Evolutionary conservation across 2,888 invertebrate genomes (phyloP).

Genomic region (Rhingia rostrata): DNA sequence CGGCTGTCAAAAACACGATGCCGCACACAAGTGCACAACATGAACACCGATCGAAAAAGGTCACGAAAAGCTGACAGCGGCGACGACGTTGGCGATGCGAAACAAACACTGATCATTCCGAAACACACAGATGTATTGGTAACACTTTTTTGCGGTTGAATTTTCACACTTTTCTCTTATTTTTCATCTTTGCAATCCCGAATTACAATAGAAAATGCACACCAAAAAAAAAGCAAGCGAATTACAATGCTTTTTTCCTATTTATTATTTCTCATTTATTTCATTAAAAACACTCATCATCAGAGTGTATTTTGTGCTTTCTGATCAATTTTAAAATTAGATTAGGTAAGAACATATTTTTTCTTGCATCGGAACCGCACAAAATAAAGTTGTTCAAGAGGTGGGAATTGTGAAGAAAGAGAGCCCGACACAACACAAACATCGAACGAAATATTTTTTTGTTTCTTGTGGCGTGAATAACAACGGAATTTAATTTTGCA

Average conservation of each 20-base stretch:
- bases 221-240: constrained; percentile 47
- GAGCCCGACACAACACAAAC: constrained; percentile 45
- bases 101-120: constrained; percentile 15
- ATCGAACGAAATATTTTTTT: constrained; percentile 19
- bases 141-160: constrained; percentile 38
- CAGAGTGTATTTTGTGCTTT: constrained; percentile 59
- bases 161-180: constrained; percentile 8
- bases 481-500: constrained; percentile 74
- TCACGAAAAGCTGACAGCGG: constrained; percentile 29
- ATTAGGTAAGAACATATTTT: constrained; percentile 65
- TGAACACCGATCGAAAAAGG: constrained; percentile 46
- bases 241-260: constrained; percentile 50
- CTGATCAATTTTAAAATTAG: constrained; percentile 74
- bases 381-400: constrained; percentile 13
- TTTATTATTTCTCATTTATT: constrained; percentile 37
- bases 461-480: constrained; percentile 55
- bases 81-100: neutral
- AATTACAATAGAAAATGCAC: constrained; percentile 47
- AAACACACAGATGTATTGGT: constrained; percentile 34
- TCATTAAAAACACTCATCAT: constrained; percentile 60
- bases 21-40: constrained; percentile 11
- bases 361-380: constrained; percentile 61
- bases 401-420: constrained; percentile 40
- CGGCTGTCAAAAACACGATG: constrained; percentile 43
- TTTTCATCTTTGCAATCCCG: constrained; percentile 2